phyloP scores from a whole-genome alignment of 2,113 vertebrate species.

The Pelodiscus sinensis region DNA sequence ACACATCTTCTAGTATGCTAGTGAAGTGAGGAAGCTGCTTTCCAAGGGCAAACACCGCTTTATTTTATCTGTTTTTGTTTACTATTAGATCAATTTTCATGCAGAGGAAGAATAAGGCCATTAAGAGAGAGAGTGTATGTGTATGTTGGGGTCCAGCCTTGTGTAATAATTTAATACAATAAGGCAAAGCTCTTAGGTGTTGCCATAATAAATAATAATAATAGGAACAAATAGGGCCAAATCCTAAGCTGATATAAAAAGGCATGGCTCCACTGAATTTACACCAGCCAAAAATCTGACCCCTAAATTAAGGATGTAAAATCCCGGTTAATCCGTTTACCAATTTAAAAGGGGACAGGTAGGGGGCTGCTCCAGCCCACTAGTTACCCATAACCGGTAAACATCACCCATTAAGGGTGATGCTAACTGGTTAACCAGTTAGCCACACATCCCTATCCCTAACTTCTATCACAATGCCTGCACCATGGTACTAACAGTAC shows the following conservation, averaged over 20 bases:
- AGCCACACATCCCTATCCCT: background rate
- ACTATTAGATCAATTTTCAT: conserved; percentile 14
- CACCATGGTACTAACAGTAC: background rate
- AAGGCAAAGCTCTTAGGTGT: background rate
- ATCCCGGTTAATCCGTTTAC: no score
- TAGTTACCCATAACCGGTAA: no score
- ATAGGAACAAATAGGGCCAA: background rate
- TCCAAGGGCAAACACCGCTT: background rate
- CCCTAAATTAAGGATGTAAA: background rate
- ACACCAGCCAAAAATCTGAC: background rate
- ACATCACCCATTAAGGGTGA: no score
- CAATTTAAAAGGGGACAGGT: no score
- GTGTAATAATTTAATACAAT: background rate
- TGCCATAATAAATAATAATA: background rate
- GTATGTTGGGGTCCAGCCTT: background rate
- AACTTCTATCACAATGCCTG: background rate
- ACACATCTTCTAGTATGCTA: background rate
- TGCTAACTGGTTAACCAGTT: no score
- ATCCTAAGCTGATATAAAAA: background rate
- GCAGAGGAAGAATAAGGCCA: conserved; percentile 3
- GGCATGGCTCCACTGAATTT: background rate
- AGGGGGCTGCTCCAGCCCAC: no score
- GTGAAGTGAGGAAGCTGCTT: background rate
- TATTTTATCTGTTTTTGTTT: conserved; percentile 10
- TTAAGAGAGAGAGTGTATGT: background rate